phyloP scores from a whole-genome alignment of 2,888 invertebrate genomes.

The Platerodrilus igneus region DNA sequence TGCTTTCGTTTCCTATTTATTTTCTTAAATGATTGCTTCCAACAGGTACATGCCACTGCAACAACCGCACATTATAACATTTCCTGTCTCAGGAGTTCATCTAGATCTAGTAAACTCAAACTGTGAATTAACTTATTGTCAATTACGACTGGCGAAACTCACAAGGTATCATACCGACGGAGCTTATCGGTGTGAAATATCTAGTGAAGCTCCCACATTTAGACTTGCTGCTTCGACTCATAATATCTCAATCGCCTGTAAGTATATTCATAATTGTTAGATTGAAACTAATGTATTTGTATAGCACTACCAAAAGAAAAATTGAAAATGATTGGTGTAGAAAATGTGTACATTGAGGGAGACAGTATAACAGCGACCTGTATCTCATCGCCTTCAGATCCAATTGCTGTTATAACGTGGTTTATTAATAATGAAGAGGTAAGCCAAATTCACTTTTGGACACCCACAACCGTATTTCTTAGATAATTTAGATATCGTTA shows the following conservation, averaged over 20 bases:
- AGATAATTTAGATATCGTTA: no score
- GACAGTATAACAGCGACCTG: constrained; percentile 42
- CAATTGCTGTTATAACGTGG: constrained; percentile 43
- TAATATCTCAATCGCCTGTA: constrained; percentile 54
- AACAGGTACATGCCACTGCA: constrained; percentile 35
- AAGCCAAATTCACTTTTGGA: no score
- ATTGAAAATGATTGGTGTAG: constrained; percentile 41
- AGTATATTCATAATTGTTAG: no score
- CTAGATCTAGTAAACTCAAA: constrained; percentile 34
- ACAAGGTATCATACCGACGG: constrained; percentile 38
- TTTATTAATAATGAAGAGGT: constrained; percentile 44
- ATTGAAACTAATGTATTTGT: no score
- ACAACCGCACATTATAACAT: constrained; percentile 39
- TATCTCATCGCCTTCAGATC: constrained; percentile 43
- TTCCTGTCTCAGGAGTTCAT: constrained; percentile 45
- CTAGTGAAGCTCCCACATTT: constrained; percentile 53
- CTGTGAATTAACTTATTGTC: constrained; percentile 26
- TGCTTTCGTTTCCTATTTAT: background rate
- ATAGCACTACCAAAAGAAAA: constrained; percentile 40
- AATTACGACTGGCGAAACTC: constrained; percentile 36
- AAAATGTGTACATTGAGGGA: constrained; percentile 39
- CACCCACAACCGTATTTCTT: no score
- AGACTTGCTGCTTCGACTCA: constrained; percentile 47
- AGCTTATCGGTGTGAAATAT: constrained; percentile 54
- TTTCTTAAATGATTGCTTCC: background rate